Conservation (phyloP, 30 jellyfish, hydroid and myxozoan species). For the Aurelia aurita complex sp. Pacific region DNA sequence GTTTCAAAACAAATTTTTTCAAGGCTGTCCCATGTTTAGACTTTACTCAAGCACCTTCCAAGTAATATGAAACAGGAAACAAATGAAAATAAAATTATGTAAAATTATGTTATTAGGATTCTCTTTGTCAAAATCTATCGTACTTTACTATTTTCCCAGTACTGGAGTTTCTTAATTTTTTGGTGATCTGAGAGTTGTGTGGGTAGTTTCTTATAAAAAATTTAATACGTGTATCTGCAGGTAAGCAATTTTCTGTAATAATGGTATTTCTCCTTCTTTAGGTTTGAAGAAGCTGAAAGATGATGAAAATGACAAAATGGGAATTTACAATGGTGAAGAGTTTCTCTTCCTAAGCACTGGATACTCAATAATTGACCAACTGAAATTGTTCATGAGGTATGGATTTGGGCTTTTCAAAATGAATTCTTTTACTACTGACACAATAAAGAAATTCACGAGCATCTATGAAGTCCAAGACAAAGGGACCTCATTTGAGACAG, state of each 20-base stretch:
- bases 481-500: constrained; percentile 72
- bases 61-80: no score
- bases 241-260: neutral
- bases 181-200: no score
- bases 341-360: constrained; percentile 62
- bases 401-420: constrained; percentile 71
- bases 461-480: constrained; percentile 79
- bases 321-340: constrained; percentile 83
- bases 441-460: constrained; percentile 51
- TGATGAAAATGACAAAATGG: constrained; percentile 37
- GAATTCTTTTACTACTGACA: constrained; percentile 40
- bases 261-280: constrained; percentile 18
- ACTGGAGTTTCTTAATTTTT: no score
- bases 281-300: constrained; percentile 49
- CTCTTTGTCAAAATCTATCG: no score
- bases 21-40: no score
- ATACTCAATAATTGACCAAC: constrained; percentile 12
- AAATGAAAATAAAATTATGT: no score
- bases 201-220: no score
- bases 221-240: neutral
- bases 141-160: no score
- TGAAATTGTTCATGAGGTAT: constrained; percentile 83
- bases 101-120: no score
- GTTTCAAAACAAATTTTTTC: no score
- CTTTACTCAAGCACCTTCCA: no score